These are phyloP conservation scores for Lutraria lutraria DNA, from an alignment of 2,888 invertebrate species.

Conservation along the genomic window DNA sequence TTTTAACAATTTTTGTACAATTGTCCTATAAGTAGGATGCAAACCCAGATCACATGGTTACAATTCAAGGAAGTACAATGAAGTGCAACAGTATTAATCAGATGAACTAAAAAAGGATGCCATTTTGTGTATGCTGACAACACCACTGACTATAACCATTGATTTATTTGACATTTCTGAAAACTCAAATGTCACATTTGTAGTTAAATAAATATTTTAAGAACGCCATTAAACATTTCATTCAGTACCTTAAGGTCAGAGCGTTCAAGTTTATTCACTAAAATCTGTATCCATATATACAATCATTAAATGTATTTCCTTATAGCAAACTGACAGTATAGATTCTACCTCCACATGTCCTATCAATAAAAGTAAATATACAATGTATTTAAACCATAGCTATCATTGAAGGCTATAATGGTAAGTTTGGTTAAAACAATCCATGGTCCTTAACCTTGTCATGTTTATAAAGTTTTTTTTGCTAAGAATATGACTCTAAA, in stretches of 20 bases:
- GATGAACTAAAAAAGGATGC: too few species aligned
- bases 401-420: not conserved
- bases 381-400: not conserved
- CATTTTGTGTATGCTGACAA: too few species aligned
- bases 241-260: not conserved
- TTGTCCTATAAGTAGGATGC: too few species aligned
- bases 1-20: too few species aligned
- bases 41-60: too few species aligned
- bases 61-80: too few species aligned
- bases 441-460: too few species aligned
- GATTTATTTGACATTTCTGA: not conserved
- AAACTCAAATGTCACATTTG: not conserved
- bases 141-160: not conserved
- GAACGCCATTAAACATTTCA: not conserved
- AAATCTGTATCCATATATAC: not conserved
- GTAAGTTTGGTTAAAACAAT: too few species aligned
- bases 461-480: not conserved
- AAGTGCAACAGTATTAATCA: too few species aligned
- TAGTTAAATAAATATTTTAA: conserved; percentile 1
- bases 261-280: not conserved
- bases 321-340: not conserved
- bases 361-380: not conserved
- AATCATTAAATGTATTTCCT: not conserved
- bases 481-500: not conserved
- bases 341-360: not conserved